These are phyloP conservation scores for Leptoteleia sp. DNA, from an alignment of 1,140 invertebrate genomes.

Conservation along the genomic window DNA sequence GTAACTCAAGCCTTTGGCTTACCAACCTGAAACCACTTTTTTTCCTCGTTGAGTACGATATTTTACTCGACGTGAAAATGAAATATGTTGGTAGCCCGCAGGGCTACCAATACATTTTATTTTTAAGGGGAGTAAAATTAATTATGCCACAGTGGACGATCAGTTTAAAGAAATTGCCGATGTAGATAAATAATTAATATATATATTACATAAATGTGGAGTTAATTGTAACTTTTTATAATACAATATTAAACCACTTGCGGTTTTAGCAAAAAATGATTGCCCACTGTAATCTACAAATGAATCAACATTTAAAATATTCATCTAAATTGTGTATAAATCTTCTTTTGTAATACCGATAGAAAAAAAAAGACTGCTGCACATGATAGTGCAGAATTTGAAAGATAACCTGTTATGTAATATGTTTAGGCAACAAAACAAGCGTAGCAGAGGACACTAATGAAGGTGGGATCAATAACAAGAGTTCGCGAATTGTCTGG, in stretches of 20 bases:
- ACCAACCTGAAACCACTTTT: no score
- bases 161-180: neutral
- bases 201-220: no score
- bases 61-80: no score
- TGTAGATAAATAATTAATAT: neutral
- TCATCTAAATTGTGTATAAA: neutral
- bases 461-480: slow-evolving; percentile 70
- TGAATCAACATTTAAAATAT: no score
- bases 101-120: no score
- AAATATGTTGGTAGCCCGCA: no score
- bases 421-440: slow-evolving; percentile 79
- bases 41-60: no score
- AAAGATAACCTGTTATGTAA: slow-evolving; percentile 70
- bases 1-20: no score
- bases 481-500: slow-evolving; percentile 74
- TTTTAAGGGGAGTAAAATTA: no score
- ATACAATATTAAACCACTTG: neutral
- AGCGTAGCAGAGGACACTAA: slow-evolving; percentile 69
- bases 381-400: slow-evolving; percentile 50
- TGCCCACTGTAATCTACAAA: neutral
- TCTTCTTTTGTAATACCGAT: slow-evolving; percentile 8
- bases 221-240: no score
- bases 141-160: neutral
- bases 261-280: slow-evolving; percentile 20
- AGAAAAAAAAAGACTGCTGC: slow-evolving; percentile 40